A percentile compares a stretch with the other conserved stretches of the same genome.
Evolutionary conservation across 2,113 vertebrate species (phyloP).

Genomic region (Clarias macrocephalus): DNA sequence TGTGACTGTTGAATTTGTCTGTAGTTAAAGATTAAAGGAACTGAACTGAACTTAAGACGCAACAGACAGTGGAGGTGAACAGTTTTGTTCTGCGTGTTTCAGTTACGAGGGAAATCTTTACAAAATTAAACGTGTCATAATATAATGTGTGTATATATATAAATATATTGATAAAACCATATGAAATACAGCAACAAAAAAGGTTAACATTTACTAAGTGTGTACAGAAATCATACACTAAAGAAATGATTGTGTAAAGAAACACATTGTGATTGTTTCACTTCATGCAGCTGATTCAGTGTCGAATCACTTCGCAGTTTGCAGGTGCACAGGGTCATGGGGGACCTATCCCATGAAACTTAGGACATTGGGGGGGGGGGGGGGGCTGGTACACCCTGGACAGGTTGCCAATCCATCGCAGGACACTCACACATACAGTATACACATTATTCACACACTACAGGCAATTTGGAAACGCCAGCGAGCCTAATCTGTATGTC

Average conservation of each 20-base stretch:
- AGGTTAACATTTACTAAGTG: not conserved
- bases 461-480: too few species aligned
- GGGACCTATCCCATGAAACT: too few species aligned
- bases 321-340: not conserved
- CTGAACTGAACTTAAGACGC: not conserved
- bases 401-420: too few species aligned
- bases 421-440: too few species aligned
- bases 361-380: too few species aligned
- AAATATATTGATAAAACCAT: not conserved
- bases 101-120: not conserved
- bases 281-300: not conserved
- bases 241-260: not conserved
- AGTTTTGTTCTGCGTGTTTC: not conserved
- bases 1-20: not conserved
- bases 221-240: not conserved
- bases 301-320: not conserved
- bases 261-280: not conserved
- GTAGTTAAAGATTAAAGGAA: not conserved
- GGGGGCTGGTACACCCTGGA: too few species aligned
- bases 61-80: not conserved
- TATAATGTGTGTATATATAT: not conserved
- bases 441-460: too few species aligned
- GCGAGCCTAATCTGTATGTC: too few species aligned
- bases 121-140: not conserved
- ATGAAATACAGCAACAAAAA: not conserved